A percentile compares a stretch with the other conserved stretches of the same genome.
phyloP scores from a whole-genome alignment of 2,888 invertebrate species.

The Penaeus monodon region DNA sequence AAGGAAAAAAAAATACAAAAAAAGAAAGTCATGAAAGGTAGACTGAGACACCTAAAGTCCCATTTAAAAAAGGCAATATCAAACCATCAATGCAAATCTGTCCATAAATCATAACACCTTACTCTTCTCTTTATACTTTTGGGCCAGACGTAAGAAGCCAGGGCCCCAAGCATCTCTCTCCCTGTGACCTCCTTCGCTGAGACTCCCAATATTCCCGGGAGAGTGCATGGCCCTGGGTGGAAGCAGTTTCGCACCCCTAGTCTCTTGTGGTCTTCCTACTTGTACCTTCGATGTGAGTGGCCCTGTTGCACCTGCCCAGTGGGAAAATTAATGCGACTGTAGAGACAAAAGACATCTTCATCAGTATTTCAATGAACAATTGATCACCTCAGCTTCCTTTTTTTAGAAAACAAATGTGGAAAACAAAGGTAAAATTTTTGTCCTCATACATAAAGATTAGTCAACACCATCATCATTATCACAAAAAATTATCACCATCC shows the following conservation, averaged over 20 bases:
- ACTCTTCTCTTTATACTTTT: conserved; percentile 74
- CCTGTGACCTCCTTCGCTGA: conserved; percentile 73
- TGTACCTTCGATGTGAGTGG: conserved; percentile 34
- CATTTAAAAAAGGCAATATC: too few species aligned
- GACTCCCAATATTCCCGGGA: conserved; percentile 68
- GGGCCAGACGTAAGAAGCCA: conserved; percentile 97
- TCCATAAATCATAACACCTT: too few species aligned
- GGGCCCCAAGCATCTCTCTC: conserved; percentile 85
- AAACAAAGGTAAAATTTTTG: background rate
- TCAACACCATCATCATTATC: too few species aligned
- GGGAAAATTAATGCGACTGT: conserved; percentile 40
- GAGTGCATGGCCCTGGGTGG: conserved; percentile 84
- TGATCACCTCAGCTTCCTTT: background rate
- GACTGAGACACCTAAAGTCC: too few species aligned
- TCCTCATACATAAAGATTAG: background rate
- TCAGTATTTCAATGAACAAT: background rate
- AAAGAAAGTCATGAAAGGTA: too few species aligned
- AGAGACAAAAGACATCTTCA: background rate
- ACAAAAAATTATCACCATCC: too few species aligned
- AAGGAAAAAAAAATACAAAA: too few species aligned
- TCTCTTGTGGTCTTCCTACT: conserved; percentile 38
- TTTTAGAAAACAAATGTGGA: background rate
- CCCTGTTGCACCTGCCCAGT: conserved; percentile 24
- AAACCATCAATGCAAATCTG: too few species aligned
- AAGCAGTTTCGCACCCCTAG: conserved; percentile 84